A percentile compares a stretch with the other conserved stretches of the same genome.
Evolutionary conservation across 2,113 vertebrate genomes (phyloP).

Genomic region (Antennarius striatus): DNA sequence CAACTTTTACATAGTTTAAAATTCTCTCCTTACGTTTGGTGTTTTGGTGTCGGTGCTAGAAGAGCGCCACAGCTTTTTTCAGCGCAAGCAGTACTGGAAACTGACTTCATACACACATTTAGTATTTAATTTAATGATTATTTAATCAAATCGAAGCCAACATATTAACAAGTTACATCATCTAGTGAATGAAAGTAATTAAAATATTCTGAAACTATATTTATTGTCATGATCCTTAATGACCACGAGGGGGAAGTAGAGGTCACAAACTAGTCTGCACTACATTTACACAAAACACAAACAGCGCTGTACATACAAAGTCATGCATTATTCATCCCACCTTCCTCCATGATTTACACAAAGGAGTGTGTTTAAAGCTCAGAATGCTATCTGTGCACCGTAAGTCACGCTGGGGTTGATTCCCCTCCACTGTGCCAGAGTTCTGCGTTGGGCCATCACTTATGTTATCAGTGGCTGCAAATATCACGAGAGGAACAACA

Average conservation of each 20-base stretch:
- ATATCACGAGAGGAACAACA: not conserved
- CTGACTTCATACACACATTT: no score
- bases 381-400: slow-evolving; percentile 4
- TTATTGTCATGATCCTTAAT: not conserved
- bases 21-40: no score
- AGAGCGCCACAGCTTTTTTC: no score
- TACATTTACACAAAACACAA: no score
- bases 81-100: no score
- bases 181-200: not conserved
- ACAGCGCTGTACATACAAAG: slow-evolving; percentile 1
- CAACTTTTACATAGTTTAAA: no score
- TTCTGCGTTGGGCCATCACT: slow-evolving; percentile 10
- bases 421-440: not conserved
- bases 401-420: slow-evolving; percentile 24
- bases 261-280: not conserved
- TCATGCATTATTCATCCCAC: not conserved
- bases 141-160: no score
- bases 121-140: no score
- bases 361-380: not conserved
- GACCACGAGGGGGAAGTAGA: slow-evolving; percentile 58
- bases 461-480: not conserved
- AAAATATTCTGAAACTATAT: not conserved
- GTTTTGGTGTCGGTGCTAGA: no score
- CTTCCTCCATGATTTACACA: slow-evolving; percentile 1
- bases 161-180: no score